Evolutionary conservation across 2,888 invertebrate genomes (phyloP).

Genomic region (Meganola albula): DNA sequence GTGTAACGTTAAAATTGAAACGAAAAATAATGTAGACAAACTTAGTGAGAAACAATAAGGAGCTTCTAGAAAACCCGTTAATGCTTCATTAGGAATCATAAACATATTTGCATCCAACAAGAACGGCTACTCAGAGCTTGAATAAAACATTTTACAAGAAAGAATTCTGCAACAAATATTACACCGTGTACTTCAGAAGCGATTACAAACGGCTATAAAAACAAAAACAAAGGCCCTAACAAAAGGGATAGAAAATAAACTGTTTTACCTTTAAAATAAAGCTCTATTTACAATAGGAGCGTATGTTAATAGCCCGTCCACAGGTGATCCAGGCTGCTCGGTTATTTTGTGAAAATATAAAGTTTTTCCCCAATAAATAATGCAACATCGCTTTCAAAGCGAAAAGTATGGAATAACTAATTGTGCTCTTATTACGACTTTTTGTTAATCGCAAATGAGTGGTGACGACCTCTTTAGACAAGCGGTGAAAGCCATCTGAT

Average conservation of each 20-base stretch:
- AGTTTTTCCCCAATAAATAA: constrained; percentile 73
- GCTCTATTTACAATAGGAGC: constrained; percentile 34
- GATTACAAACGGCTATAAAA: constrained; percentile 55
- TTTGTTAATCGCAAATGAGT: too few species aligned
- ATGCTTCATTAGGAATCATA: constrained; percentile 43
- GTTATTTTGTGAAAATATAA: constrained; percentile 68
- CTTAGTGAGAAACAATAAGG: too few species aligned
- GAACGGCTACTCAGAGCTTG: too few species aligned
- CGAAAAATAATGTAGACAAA: too few species aligned
- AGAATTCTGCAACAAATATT: constrained; percentile 48
- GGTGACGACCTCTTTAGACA: too few species aligned
- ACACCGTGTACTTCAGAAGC: constrained; percentile 36
- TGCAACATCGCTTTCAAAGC: constrained; percentile 48
- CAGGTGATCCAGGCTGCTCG: constrained; percentile 64
- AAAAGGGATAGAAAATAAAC: constrained; percentile 25
- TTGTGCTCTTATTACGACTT: constrained; percentile 25
- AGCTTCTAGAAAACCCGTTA: too few species aligned
- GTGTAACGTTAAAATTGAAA: too few species aligned
- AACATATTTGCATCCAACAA: too few species aligned
- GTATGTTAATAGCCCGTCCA: constrained; percentile 48
- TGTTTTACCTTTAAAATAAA: constrained; percentile 29
- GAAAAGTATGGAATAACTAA: constrained; percentile 41
- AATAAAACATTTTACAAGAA: constrained; percentile 55
- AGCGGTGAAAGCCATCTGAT: too few species aligned
- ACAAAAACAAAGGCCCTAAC: constrained; percentile 41